phyloP scores from a whole-genome alignment of 2,113 vertebrate genomes.

The Stictonetta naevosa region DNA sequence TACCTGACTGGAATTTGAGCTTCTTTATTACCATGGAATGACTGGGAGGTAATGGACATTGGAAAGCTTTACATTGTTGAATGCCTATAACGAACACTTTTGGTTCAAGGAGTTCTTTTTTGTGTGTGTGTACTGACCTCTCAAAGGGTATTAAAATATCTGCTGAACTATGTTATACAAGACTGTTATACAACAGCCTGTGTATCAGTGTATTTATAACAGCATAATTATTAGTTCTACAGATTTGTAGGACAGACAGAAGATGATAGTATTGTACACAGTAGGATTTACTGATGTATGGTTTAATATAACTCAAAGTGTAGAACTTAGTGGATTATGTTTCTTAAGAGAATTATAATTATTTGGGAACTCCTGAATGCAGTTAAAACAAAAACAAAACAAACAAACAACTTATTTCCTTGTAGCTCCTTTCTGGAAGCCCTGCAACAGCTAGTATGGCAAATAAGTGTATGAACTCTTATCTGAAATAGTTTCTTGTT shows the following conservation, averaged over 20 bases:
- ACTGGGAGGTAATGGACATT: not conserved
- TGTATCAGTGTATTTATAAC: slow-evolving; percentile 29
- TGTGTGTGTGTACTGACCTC: not conserved
- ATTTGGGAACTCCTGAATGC: not conserved
- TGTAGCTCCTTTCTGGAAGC: not conserved
- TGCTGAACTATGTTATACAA: not conserved
- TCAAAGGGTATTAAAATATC: slow-evolving; percentile 32
- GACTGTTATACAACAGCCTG: slow-evolving; percentile 1
- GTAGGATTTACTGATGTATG: not conserved
- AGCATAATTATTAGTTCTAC: slow-evolving; percentile 30
- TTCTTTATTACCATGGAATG: not conserved
- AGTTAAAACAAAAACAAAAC: not conserved
- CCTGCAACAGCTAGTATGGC: not conserved
- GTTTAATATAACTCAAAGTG: not conserved
- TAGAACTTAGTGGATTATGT: not conserved
- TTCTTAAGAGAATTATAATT: not conserved
- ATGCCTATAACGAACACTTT: slow-evolving; percentile 41
- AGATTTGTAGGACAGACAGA: slow-evolving; percentile 1
- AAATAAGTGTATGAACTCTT: not conserved
- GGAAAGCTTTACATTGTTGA: slow-evolving; percentile 22
- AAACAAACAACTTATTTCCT: not conserved
- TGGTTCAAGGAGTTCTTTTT: slow-evolving; percentile 45
- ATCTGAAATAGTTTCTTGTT: not conserved
- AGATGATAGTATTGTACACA: not conserved
- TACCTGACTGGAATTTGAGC: not conserved